A percentile compares a stretch with the other conserved stretches of the same genome.
Conservation (phyloP, 1,140 invertebrate species). For the Bombus affinis region DNA sequence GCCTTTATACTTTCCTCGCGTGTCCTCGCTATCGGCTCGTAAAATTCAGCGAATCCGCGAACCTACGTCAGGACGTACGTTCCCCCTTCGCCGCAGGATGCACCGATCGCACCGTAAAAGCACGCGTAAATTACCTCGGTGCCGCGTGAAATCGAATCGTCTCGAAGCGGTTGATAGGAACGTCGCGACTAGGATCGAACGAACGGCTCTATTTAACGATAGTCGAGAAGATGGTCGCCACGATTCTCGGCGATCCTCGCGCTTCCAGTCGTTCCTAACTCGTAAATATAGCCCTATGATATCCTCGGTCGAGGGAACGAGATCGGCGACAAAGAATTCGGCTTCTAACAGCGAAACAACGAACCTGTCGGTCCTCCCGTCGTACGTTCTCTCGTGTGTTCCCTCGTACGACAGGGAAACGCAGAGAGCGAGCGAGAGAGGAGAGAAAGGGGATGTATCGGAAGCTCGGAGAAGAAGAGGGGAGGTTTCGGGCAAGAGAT, state of each 20-base stretch:
- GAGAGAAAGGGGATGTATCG: neutral
- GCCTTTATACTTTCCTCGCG: conserved; percentile 35
- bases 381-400: too few species aligned
- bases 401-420: too few species aligned
- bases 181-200: neutral
- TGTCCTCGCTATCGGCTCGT: conserved; percentile 46
- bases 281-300: conserved; percentile 69
- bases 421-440: neutral
- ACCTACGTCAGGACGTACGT: neutral
- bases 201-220: conserved; percentile 72
- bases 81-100: neutral
- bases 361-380: conserved; percentile 65
- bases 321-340: conserved; percentile 18
- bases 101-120: neutral
- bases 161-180: too few species aligned
- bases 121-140: neutral
- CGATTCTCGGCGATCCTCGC: conserved; percentile 57
- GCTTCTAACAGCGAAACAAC: conserved; percentile 57
- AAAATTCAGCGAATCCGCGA: conserved; percentile 32
- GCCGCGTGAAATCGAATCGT: conserved; percentile 3
- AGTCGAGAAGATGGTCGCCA: conserved; percentile 55
- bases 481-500: conserved; percentile 58
- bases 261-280: conserved; percentile 53
- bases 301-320: neutral
- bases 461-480: neutral